Evolutionary conservation across 2,113 vertebrate genomes (phyloP).

Genomic region (Tonatia bakeri): DNA sequence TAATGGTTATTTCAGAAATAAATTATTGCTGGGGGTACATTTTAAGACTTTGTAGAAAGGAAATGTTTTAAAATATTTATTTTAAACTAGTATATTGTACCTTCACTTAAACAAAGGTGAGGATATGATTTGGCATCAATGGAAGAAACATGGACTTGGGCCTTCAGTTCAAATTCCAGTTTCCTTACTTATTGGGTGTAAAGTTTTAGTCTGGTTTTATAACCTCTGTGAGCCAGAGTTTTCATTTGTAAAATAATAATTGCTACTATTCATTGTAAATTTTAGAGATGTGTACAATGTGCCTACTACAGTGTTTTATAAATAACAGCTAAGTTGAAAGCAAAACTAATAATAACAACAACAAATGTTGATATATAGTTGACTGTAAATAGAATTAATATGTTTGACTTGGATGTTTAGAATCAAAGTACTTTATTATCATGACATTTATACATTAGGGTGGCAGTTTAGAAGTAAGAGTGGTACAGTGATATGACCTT

Average conservation of each 20-base stretch:
- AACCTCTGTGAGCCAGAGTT: neutral
- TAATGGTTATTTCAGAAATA: conserved; percentile 22
- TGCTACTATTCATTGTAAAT: neutral
- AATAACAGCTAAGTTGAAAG: neutral
- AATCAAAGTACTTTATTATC: conserved; percentile 3
- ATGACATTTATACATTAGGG: neutral
- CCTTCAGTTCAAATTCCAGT: neutral
- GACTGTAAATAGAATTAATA: neutral
- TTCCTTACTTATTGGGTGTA: neutral
- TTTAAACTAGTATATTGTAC: neutral
- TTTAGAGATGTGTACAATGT: neutral
- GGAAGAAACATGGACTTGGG: neutral
- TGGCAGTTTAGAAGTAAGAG: neutral
- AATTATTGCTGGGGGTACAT: neutral
- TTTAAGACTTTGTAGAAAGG: neutral
- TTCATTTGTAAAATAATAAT: conserved; percentile 18
- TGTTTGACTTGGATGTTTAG: neutral
- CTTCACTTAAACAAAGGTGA: neutral
- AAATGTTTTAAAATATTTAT: conserved; percentile 3
- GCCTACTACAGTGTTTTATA: neutral
- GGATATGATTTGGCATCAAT: neutral
- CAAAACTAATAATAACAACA: neutral
- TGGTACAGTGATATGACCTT: neutral
- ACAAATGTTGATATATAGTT: neutral
- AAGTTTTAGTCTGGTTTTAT: neutral